phyloP scores from a whole-genome alignment of 2,888 invertebrate genomes.

The Euzophera pinguis region DNA sequence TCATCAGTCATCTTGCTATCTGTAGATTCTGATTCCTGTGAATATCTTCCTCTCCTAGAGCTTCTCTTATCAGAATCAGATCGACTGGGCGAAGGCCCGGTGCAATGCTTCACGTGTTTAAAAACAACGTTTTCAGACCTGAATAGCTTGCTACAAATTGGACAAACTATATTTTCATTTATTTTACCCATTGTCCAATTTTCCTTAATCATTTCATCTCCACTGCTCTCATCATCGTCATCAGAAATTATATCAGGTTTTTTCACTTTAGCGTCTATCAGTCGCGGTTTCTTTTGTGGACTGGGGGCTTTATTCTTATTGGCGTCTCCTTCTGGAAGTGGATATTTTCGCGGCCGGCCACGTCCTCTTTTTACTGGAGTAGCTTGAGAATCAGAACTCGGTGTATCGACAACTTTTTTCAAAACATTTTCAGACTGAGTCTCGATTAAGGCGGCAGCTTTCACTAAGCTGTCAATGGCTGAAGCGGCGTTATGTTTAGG shows the following conservation, averaged over 20 bases:
- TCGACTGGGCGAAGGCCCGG: constrained; percentile 67
- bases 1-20: constrained; percentile 47
- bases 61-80: constrained; percentile 64
- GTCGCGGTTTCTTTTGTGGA: constrained; percentile 59
- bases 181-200: constrained; percentile 79
- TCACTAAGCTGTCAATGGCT: constrained; percentile 70
- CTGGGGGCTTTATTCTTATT: constrained; percentile 42
- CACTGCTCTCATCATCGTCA: constrained; percentile 35
- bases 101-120: constrained; percentile 76
- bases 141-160: constrained; percentile 72
- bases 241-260: constrained; percentile 44
- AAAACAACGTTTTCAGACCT: constrained; percentile 74
- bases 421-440: constrained; percentile 53
- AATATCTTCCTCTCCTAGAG: constrained; percentile 42
- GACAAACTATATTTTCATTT: constrained; percentile 73
- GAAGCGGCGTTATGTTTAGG: constrained; percentile 46
- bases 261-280: constrained; percentile 46
- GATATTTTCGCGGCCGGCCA: constrained; percentile 70
- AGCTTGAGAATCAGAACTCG: constrained; percentile 34
- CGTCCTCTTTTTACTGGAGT: constrained; percentile 66
- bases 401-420: constrained; percentile 23
- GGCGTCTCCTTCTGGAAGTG: constrained; percentile 45
- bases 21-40: constrained; percentile 51
- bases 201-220: constrained; percentile 54
- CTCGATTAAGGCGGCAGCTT: constrained; percentile 70